These are phyloP conservation scores for Solea solea DNA, from an alignment of 2,113 vertebrate genomes.

Conservation along the genomic window DNA sequence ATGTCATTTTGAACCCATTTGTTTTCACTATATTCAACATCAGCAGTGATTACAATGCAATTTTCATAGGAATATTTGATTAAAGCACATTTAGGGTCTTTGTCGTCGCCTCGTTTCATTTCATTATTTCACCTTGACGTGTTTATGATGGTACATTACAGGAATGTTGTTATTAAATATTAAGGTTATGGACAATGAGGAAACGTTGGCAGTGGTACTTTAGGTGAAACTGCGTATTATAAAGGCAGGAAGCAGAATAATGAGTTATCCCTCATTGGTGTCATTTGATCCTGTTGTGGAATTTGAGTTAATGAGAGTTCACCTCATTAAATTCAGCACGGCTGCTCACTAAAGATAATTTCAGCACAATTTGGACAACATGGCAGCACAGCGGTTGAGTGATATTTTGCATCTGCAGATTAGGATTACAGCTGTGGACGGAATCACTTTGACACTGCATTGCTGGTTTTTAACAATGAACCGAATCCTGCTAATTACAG, in stretches of 20 bases:
- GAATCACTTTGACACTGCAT: background rate
- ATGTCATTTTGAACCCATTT: no score
- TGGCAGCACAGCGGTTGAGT: background rate
- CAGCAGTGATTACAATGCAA: no score
- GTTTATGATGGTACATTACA: no score
- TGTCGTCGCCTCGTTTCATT: no score
- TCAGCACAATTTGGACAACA: slow-evolving; percentile 19
- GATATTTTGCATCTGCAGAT: background rate
- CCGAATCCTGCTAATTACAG: no score
- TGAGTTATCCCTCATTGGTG: slow-evolving; percentile 30
- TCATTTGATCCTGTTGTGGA: slow-evolving; percentile 40
- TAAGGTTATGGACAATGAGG: background rate
- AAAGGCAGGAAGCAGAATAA: slow-evolving; percentile 23
- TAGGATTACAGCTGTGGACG: background rate
- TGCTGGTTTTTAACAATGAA: background rate
- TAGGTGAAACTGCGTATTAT: background rate
- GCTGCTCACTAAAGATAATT: slow-evolving; percentile 36
- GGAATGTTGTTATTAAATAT: background rate
- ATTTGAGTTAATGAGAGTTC: slow-evolving; percentile 51
- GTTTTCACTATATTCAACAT: no score
- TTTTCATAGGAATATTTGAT: no score
- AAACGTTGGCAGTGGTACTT: background rate
- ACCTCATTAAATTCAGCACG: slow-evolving; percentile 43
- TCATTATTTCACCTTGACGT: no score
- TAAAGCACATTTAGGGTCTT: no score